These are phyloP conservation scores for Charaxes varanes DNA, from an alignment of 1,140 invertebrate species.

Conservation along the genomic window DNA sequence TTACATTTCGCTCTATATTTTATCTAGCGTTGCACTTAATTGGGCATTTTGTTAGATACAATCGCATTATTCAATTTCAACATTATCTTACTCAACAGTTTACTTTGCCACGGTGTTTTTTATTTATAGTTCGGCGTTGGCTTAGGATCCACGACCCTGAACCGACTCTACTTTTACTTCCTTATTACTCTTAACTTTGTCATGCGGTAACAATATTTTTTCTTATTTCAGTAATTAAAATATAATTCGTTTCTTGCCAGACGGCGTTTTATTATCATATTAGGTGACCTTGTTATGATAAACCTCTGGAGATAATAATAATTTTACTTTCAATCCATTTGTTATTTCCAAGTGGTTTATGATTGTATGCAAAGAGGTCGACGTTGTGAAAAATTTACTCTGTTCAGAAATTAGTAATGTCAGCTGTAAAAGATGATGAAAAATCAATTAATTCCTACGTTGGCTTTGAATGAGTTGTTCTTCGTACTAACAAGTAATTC, in stretches of 20 bases:
- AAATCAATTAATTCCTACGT: no score
- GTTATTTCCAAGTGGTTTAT: background rate
- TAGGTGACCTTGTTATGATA: no score
- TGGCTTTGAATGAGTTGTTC: no score
- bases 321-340: background rate
- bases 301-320: background rate
- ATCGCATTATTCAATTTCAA: constrained; percentile 35
- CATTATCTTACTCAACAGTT: constrained; percentile 32
- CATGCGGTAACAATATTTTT: constrained; percentile 11
- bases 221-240: constrained; percentile 3
- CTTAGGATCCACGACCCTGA: constrained; percentile 39
- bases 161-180: constrained; percentile 54
- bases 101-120: constrained; percentile 24
- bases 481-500: no score
- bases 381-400: no score
- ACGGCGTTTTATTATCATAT: background rate
- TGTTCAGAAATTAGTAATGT: no score
- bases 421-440: no score
- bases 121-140: constrained; percentile 25
- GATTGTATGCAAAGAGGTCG: no score
- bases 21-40: constrained; percentile 35
- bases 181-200: constrained; percentile 30
- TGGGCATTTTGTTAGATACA: constrained; percentile 45
- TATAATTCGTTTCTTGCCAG: constrained; percentile 2
- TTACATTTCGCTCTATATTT: constrained; percentile 36